Conservation (phyloP, 2,797 vertebrate species). For the Chelidonichthys spinosus region DNA sequence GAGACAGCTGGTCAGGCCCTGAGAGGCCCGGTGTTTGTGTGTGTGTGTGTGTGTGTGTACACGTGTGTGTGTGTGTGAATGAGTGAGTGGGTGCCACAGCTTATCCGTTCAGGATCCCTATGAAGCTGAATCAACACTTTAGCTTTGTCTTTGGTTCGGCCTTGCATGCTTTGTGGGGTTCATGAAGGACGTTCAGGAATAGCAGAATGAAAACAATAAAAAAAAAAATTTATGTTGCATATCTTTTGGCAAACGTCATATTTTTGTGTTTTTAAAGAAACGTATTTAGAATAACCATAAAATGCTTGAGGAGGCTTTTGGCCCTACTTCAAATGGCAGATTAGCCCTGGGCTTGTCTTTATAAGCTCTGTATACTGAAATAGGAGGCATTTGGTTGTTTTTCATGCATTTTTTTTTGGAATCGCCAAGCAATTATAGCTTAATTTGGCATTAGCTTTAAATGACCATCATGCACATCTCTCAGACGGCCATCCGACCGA, state of each 20-base stretch:
- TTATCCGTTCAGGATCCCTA: slow-evolving; percentile 75
- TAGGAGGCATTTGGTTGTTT: slow-evolving; percentile 40
- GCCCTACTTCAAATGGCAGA: slow-evolving; percentile 27
- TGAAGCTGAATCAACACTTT: slow-evolving; percentile 81
- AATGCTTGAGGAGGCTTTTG: slow-evolving; percentile 21
- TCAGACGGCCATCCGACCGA: slow-evolving; percentile 36
- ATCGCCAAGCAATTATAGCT: slow-evolving; percentile 41
- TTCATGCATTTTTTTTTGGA: slow-evolving; percentile 32
- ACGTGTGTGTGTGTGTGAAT: slow-evolving; percentile 25
- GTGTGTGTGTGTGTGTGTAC: slow-evolving; percentile 19
- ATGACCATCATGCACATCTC: slow-evolving; percentile 55
- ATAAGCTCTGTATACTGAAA: slow-evolving; percentile 36
- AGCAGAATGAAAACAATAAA: slow-evolving; percentile 14
- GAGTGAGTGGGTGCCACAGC: slow-evolving; percentile 59
- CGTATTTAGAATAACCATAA: not conserved
- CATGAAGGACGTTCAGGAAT: slow-evolving; percentile 49
- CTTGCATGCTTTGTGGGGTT: slow-evolving; percentile 53
- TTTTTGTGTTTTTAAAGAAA: not conserved
- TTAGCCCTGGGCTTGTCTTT: slow-evolving; percentile 11
- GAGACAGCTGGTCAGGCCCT: slow-evolving; percentile 77
- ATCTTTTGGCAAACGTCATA: not conserved
- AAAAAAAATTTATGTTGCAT: not conserved
- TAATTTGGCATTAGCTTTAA: slow-evolving; percentile 61
- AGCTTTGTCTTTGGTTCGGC: slow-evolving; percentile 73
- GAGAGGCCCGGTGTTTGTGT: slow-evolving; percentile 44